Base-by-base conservation (phyloP, 37 sponge, comb jelly and placozoan genomes). In the Beroe forskalii region DNA sequence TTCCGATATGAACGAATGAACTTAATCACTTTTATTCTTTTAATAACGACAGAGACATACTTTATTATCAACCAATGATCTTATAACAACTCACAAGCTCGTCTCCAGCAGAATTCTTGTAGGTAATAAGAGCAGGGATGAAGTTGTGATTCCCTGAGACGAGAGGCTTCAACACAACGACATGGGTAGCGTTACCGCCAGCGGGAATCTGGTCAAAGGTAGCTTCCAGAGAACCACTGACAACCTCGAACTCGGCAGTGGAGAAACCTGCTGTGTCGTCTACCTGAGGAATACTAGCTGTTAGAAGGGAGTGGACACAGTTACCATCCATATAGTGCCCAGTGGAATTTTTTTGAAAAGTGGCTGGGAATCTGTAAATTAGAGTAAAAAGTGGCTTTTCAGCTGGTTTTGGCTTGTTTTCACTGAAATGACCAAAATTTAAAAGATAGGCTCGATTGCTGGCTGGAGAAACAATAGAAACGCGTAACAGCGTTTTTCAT, bases 101-200 rank as follows among this genome's bases (percentile, higher is more conserved):
- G 27, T 80, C 86, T 4, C 86, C 86, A 44, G 44, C 17, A 6
- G 86, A 17, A 37, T 80, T 80, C 86, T 43, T 80, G 86, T 80
- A 80, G 22, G 28, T 80, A 30, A 80, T 24, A 41, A 80, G n/a
- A 43, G 86, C 86, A 27, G 86, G 86, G 25, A 80, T 38, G 55
- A 80, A 80, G 86, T 80, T 80, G 86, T 80, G 86, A 20, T 23
- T 44, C 9, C 86, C 86, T n/a, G 86, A 41, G 27, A 38, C 35
- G 48, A 44, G 44, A 27, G 86, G 86, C 30, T 44, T 41, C 55
- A 80, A 37, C 3, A 80, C 86, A 1, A 80, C 86, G 19, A 37
- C 86, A 43, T 80, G 86, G 27, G 30, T 44, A 1, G 35, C 86
- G 55, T 80, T 80, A 44, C 48, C 24, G 1, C 86, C 86, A 12